Conservation (phyloP, 2,797 vertebrate genomes). For the Mus spretus region DNA sequence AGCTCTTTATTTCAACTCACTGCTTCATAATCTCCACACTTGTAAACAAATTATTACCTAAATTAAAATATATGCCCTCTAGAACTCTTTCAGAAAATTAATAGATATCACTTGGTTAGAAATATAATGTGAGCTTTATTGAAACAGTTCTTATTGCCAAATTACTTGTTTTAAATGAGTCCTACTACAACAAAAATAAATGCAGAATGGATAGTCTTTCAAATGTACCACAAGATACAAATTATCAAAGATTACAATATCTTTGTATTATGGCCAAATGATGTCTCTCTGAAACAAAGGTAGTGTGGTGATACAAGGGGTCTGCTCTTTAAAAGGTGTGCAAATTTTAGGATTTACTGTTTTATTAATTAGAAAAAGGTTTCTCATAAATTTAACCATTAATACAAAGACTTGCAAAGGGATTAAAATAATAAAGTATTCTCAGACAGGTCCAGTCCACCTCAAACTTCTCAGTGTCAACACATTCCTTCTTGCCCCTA, state of each 20-base stretch:
- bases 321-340: slow-evolving; percentile 46
- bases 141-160: background rate
- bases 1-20: background rate
- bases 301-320: slow-evolving; percentile 3
- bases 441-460: background rate
- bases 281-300: background rate
- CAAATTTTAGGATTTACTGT: background rate
- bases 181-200: background rate
- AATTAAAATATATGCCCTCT: slow-evolving; percentile 33
- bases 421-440: slow-evolving; percentile 25
- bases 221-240: background rate
- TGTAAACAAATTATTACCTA: slow-evolving; percentile 52
- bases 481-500: background rate
- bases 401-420: slow-evolving; percentile 20
- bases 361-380: slow-evolving; percentile 45
- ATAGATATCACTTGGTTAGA: slow-evolving; percentile 57
- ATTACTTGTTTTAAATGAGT: slow-evolving; percentile 42
- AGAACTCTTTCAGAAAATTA: slow-evolving; percentile 50
- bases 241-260: slow-evolving; percentile 25
- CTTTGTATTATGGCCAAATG: slow-evolving; percentile 12
- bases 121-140: background rate
- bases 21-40: slow-evolving; percentile 4
- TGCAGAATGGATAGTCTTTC: background rate
- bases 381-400: background rate
- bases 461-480: background rate